Evolutionary conservation across 2,113 vertebrate genomes (phyloP).

Genomic region (Ciconia stormi): DNA sequence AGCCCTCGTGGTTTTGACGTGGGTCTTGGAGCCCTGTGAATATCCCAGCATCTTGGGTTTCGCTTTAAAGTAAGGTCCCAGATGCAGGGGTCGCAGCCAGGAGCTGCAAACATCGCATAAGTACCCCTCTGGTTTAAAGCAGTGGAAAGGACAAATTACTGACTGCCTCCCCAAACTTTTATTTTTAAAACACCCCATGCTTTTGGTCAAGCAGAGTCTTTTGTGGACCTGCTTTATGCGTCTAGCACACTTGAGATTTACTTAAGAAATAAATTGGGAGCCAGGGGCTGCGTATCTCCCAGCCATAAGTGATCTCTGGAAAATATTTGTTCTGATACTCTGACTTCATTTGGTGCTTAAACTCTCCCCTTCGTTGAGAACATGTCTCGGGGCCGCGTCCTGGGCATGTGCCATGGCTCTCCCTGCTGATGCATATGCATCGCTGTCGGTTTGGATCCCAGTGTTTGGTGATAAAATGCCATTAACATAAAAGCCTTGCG

Average conservation of each 20-base stretch:
- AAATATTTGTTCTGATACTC: not conserved
- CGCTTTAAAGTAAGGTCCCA: not conserved
- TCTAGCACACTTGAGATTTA: not conserved
- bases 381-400: not conserved
- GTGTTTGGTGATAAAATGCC: not conserved
- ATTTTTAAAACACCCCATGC: rapidly evolving
- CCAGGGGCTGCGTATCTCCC: not conserved
- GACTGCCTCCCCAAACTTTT: not conserved
- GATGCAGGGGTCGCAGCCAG: rapidly evolving
- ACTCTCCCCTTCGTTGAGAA: not conserved
- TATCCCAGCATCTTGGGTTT: not conserved
- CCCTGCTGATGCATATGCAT: not conserved
- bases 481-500: not conserved
- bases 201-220: not conserved
- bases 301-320: rapidly evolving
- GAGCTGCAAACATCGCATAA: rapidly evolving
- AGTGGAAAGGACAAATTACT: not conserved
- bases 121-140: not conserved
- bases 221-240: not conserved
- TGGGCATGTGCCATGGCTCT: not conserved
- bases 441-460: rapidly evolving
- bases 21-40: not conserved
- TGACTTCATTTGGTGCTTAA: rapidly evolving
- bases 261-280: not conserved
- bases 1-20: rapidly evolving